These are phyloP conservation scores for Cheracebus regulus DNA, from an alignment of 2,797 vertebrate genomes.

Conservation along the genomic window DNA sequence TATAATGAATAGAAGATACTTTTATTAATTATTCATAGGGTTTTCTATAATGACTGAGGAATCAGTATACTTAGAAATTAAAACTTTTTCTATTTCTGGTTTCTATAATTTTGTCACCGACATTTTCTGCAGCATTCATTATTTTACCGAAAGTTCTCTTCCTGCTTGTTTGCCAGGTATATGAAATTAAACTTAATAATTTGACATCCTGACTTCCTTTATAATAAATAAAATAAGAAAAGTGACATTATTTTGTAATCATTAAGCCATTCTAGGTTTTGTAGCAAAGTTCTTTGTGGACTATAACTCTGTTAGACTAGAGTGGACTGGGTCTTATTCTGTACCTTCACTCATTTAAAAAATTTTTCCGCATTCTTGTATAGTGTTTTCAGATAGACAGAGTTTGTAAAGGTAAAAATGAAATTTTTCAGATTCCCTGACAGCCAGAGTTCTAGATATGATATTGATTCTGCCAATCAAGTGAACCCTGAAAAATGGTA, in stretches of 20 bases:
- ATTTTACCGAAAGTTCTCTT: not conserved
- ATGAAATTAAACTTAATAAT: conserved; percentile 11
- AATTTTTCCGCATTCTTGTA: not conserved
- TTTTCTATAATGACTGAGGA: conserved; percentile 24
- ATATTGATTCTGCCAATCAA: not conserved
- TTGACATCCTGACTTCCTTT: not conserved
- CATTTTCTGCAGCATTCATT: conserved; percentile 1
- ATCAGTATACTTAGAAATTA: not conserved
- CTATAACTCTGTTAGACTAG: not conserved
- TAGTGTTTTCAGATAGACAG: not conserved
- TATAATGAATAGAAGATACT: conserved; percentile 35
- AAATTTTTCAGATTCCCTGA: not conserved
- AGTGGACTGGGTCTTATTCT: not conserved
- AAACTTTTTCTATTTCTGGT: not conserved
- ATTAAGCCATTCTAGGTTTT: not conserved
- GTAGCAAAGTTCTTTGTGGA: not conserved
- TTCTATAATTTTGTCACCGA: conserved; percentile 3
- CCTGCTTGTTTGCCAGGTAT: not conserved
- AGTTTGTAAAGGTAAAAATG: not conserved
- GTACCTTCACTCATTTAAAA: not conserved
- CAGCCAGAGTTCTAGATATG: not conserved
- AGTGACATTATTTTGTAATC: not conserved
- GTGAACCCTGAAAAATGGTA: not conserved
- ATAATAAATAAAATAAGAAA: conserved; percentile 21
- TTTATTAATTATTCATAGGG: conserved; percentile 20